Evolutionary conservation across 2,113 vertebrate genomes (phyloP).

Genomic region (Tetrao urogallus): DNA sequence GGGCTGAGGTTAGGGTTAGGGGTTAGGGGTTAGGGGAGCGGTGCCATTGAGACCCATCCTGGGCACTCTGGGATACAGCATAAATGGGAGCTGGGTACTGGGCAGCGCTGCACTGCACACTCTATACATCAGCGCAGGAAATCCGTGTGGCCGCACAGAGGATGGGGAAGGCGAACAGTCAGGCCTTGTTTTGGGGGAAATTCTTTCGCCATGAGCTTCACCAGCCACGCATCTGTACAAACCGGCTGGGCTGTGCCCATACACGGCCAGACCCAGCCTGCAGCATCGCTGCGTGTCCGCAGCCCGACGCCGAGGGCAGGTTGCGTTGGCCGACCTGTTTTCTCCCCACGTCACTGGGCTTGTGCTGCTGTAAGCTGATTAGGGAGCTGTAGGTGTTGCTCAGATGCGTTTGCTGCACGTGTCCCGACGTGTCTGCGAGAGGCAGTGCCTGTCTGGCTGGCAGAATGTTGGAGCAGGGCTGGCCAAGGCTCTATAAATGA

Average conservation of each 20-base stretch:
- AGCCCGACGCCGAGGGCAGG: rapidly evolving
- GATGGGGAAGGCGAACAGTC: neutral
- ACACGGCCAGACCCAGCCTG: neutral
- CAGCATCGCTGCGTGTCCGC: neutral
- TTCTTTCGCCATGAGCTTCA: neutral
- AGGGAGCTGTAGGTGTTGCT: neutral
- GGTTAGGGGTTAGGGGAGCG: too few relatives aligned
- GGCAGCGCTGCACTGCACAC: rapidly evolving
- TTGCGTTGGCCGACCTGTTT: rapidly evolving
- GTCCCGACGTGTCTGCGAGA: neutral
- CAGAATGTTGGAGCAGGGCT: neutral
- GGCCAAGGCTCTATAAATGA: constrained; percentile 25
- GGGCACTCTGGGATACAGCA: neutral
- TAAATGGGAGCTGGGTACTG: neutral
- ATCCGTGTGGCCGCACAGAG: too few relatives aligned
- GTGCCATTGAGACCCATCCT: neutral
- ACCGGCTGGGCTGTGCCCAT: neutral
- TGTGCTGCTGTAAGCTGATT: neutral
- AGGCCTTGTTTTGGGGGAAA: neutral
- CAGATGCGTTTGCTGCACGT: neutral
- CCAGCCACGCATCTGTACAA: neutral
- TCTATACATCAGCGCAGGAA: neutral
- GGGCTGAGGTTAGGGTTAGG: neutral
- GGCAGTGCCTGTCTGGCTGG: neutral
- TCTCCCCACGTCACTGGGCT: rapidly evolving